Evolutionary conservation across 2,888 invertebrate species (phyloP).

Genomic region (Andrena bucephala): DNA sequence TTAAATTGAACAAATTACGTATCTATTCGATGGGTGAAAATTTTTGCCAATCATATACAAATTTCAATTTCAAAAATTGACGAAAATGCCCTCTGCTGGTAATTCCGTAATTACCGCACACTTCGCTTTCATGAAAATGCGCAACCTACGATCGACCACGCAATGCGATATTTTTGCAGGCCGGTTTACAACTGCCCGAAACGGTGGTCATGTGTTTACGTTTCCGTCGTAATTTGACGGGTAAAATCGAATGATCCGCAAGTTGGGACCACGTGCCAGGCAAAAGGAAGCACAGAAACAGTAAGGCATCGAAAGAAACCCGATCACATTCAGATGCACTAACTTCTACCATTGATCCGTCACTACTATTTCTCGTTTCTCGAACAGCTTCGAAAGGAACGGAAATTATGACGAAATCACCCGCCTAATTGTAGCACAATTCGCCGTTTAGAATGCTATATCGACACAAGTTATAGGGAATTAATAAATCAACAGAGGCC

Average conservation of each 20-base stretch:
- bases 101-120: not conserved
- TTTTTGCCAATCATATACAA: no score
- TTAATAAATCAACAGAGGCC: constrained; percentile 4
- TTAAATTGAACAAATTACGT: no score
- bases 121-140: not conserved
- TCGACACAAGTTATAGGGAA: not conserved
- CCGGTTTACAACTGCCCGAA: not conserved
- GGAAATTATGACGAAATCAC: not conserved
- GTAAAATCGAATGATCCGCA: constrained; percentile 21
- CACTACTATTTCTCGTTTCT: not conserved
- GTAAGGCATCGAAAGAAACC: not conserved
- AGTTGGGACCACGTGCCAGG: constrained; percentile 1
- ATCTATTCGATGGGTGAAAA: no score
- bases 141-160: not conserved
- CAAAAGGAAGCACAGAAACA: not conserved
- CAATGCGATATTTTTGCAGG: not conserved
- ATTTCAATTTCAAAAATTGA: no score
- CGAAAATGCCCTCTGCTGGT: no score
- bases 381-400: not conserved
- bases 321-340: not conserved
- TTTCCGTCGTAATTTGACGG: constrained; percentile 3
- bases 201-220: constrained; percentile 9
- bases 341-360: not conserved
- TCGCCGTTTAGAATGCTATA: not conserved
- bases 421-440: not conserved